Percentiles rank a stretch among this genome's conserved stretches.
Evolutionary conservation across 2,797 vertebrate genomes (phyloP).

Genomic region (Intellagama lesueurii): DNA sequence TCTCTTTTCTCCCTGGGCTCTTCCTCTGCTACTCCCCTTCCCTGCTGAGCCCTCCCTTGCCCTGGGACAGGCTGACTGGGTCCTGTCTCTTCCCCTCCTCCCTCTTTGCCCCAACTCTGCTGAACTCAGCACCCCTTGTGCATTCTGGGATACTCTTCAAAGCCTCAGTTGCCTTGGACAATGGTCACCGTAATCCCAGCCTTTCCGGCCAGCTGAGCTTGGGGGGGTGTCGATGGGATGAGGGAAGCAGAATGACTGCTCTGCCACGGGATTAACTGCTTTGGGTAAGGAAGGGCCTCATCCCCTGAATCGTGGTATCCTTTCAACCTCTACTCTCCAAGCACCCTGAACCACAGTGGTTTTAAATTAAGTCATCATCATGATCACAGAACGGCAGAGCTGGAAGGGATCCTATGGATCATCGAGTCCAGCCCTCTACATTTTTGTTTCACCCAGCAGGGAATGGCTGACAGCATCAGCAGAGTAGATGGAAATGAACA

Average conservation of each 20-base stretch:
- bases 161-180: slow-evolving; percentile 18
- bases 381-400: no score
- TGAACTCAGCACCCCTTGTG: slow-evolving; percentile 24
- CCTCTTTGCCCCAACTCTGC: neutral
- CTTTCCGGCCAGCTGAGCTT: slow-evolving; percentile 14
- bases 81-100: neutral
- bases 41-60: neutral
- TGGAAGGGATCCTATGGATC: no score
- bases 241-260: neutral
- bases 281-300: neutral
- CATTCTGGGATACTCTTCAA: neutral
- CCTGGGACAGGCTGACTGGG: neutral
- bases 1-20: slow-evolving; percentile 27
- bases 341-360: neutral
- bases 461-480: neutral
- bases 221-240: neutral
- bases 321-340: no score
- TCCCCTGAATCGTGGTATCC: neutral
- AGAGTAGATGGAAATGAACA: neutral
- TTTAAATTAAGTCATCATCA: neutral
- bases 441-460: neutral
- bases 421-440: no score
- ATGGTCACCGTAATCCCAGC: slow-evolving; percentile 23
- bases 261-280: neutral
- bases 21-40: slow-evolving; percentile 9